Conservation (phyloP, 2,113 vertebrate genomes). For the Lepisosteus oculatus region DNA sequence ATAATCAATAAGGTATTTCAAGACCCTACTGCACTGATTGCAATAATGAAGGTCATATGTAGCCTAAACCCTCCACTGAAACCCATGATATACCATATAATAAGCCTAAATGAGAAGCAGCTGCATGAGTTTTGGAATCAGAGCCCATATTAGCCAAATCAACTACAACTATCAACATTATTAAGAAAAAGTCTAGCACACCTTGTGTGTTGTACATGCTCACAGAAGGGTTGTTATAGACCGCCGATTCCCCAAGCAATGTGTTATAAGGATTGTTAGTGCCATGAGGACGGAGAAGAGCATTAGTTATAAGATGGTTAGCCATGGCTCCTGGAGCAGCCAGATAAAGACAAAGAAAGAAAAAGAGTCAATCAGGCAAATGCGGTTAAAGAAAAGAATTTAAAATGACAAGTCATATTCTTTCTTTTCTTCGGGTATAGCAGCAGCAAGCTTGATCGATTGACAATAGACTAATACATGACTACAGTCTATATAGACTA, state of each 20-base stretch:
- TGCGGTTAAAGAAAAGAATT: conserved; percentile 63
- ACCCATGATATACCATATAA: conserved; percentile 47
- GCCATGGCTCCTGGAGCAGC: conserved; percentile 99
- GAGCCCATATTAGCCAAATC: conserved; percentile 34
- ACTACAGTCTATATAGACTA: neutral
- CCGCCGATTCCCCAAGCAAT: conserved; percentile 97
- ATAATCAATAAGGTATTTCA: conserved; percentile 17
- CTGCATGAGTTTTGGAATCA: conserved; percentile 37
- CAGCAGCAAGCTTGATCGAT: conserved; percentile 15
- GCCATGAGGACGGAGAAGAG: conserved; percentile 99
- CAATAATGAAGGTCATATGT: conserved; percentile 11
- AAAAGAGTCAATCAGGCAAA: conserved; percentile 89
- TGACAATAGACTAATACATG: conserved; percentile 6
- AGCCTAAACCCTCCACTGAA: conserved; percentile 19
- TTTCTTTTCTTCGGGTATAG: conserved; percentile 52
- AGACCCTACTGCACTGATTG: neutral
- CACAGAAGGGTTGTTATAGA: conserved; percentile 99
- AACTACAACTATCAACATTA: conserved; percentile 56
- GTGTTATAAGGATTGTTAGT: conserved; percentile 99
- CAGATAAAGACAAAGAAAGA: conserved; percentile 87
- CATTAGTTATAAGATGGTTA: conserved; percentile 99
- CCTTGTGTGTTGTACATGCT: conserved; percentile 99
- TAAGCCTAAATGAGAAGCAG: conserved; percentile 38
- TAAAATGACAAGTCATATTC: conserved; percentile 79
- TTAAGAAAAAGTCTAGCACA: conserved; percentile 83